phyloP scores from a whole-genome alignment of 1,140 invertebrate genomes.

The Lethrus apterus region DNA sequence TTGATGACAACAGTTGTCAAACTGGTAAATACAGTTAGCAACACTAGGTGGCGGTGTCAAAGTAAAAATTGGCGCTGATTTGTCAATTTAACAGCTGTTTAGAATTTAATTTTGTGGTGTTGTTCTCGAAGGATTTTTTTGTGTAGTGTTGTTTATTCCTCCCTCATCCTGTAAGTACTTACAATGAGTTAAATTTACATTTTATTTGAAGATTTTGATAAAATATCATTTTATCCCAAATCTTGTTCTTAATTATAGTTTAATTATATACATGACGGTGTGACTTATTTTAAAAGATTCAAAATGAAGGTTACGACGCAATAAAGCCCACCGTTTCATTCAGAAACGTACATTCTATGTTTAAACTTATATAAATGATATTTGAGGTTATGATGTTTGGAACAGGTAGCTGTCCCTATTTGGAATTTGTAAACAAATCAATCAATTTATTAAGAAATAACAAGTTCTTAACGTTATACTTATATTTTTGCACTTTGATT shows the following conservation, averaged over 20 bases:
- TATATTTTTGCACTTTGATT: slow-evolving; percentile 3
- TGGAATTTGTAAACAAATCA: slow-evolving; percentile 8
- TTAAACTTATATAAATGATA: too few species aligned
- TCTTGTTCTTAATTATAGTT: not conserved
- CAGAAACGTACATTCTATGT: too few species aligned
- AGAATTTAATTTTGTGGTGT: not conserved
- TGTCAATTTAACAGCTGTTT: slow-evolving; percentile 11
- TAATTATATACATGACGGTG: not conserved
- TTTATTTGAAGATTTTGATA: not conserved
- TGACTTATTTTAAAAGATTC: not conserved
- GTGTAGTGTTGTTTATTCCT: not conserved
- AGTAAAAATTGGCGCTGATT: slow-evolving; percentile 12
- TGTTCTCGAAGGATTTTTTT: not conserved
- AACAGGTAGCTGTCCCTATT: slow-evolving; percentile 3
- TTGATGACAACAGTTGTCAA: not conserved
- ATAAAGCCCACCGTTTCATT: not conserved
- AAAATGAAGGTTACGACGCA: not conserved
- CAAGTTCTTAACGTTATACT: not conserved
- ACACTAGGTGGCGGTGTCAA: not conserved
- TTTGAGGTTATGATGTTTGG: not conserved
- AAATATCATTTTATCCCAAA: not conserved
- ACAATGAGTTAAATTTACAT: not conserved
- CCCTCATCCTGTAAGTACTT: not conserved
- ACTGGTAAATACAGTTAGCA: not conserved
- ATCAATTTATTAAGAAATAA: not conserved